Base-by-base conservation (phyloP, 2,797 vertebrate species). In the Eospalax fontanierii region DNA sequence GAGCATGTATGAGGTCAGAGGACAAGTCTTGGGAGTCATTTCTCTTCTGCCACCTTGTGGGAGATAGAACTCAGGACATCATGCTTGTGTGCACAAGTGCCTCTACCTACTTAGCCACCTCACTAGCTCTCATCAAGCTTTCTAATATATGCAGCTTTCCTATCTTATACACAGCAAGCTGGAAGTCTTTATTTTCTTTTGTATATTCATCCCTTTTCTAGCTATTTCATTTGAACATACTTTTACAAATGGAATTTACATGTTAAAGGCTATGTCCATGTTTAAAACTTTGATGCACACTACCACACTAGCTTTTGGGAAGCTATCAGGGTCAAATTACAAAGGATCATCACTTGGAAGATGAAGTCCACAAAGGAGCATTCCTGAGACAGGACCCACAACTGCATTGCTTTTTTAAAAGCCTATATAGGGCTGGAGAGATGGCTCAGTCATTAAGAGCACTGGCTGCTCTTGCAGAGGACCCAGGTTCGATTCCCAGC, bases 161-260 rank as follows among this genome's bases (percentile, higher is more conserved):
- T 66, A 1, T 84, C 78, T 89, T 87, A 78, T 40, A 89, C 82
- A 82, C 4, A 94, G 30, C 30, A 86, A 30, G 75, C 54, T 86
- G 54, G 30, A 46, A 86, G 80, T 71, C 68, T 91, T 88, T 38
- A 66, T 66, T 79, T 68, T 82, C 78, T 70, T 94, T 92, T 35
- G 70, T 83, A n/a, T 40, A 74, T 30, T 66, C 84, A 40, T 30
- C 46, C 74, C 43, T 94, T 73, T 75, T 50, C 91, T 87, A 33
- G 70, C 86, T 75, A 89, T 38, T 76, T 93, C 28, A 65, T 35
- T 74, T 68, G 28, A 63, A 81, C 35, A n/a, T 50, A 50, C 65
- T 85, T 66, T 65, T 85, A 91, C 19, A 88, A 85, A 59, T 66
- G 28, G 24, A 74, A 83, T 81, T 81, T 89, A 59, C 81, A 43